phyloP scores from a whole-genome alignment of 1,140 invertebrate species.

The Lepidurus apus region DNA sequence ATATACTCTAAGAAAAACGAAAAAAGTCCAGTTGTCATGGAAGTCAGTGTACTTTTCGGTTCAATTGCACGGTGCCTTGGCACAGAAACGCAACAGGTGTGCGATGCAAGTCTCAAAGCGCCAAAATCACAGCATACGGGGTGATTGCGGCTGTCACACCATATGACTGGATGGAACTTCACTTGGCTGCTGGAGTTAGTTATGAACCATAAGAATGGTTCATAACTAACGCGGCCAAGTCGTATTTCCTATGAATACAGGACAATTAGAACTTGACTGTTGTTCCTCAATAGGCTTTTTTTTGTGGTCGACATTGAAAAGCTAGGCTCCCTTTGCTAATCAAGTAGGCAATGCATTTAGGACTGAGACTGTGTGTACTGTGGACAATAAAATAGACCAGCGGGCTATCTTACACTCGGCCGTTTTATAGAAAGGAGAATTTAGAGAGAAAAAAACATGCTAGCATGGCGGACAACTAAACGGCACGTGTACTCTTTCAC shows the following conservation, averaged over 20 bases:
- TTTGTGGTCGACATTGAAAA: too few relatives aligned
- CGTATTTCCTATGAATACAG: too few relatives aligned
- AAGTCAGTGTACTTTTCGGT: constrained; percentile 18
- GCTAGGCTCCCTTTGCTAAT: too few relatives aligned
- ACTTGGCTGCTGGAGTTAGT: neutral
- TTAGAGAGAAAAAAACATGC: too few relatives aligned
- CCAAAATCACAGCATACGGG: constrained; percentile 10
- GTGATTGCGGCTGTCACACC: constrained; percentile 17
- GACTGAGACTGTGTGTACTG: too few relatives aligned
- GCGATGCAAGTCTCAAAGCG: neutral
- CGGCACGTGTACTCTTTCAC: constrained; percentile 8
- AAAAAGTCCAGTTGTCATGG: neutral
- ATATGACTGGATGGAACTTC: neutral
- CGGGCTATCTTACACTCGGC: too few relatives aligned
- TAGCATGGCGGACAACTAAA: neutral
- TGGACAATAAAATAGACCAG: too few relatives aligned
- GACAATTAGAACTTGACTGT: too few relatives aligned
- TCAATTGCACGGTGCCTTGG: constrained; percentile 8
- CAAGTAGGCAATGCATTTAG: too few relatives aligned
- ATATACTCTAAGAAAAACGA: neutral
- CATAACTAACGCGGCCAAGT: too few relatives aligned
- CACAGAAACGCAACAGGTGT: constrained; percentile 21
- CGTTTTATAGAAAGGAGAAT: too few relatives aligned
- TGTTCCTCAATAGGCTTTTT: too few relatives aligned
- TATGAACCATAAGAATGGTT: neutral